Base-by-base conservation (phyloP, 1,140 invertebrate species). In the Eurosta solidaginis region DNA sequence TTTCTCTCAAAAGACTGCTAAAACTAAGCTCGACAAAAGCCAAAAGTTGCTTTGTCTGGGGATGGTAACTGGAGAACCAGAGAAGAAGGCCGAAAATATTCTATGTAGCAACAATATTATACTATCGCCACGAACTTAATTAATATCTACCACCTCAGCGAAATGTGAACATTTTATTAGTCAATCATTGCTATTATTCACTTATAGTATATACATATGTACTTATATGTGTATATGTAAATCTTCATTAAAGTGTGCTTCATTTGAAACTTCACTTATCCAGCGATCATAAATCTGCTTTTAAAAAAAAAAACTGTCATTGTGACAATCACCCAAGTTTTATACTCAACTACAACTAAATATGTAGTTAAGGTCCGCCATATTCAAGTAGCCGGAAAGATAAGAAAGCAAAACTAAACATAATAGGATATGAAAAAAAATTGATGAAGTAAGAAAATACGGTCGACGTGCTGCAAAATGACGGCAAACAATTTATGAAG, bases 311-410 rank as follows among this genome's bases (percentile, higher is more conserved):
- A 49, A 29, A 25, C 17, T 20, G 33, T 5, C 20, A 68, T 20
- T 33, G 54, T 33, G 27, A 68, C 33, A 68, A 40, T n/a, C 59
- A 20, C 4, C 54, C 54, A 59, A 33, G 54, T 33, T 59, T 33
- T 12, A n/a, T n/a, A n/a, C n/a, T n/a, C n/a, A n/a, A n/a, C n/a
- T n/a, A n/a, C 25, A 29, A 20, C 7, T 68, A 40, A 20, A 68
- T 68, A 40, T 22, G 0, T 10, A 20, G 0, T 40, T 33, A 36
- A n/a, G 59, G 59, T 9, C 33, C 59, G 27, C 27, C 33, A 68
- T 36, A 68, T 68, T 40, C 59, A 68, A 68, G 59, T 20, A 68
- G 27, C 59, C 59, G 59, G 59, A 68, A 68, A 68, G 59, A 68
- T 68, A 68, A 68, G 33, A 40, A 40, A 68, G 17, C 36, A 68